phyloP scores from a whole-genome alignment of 1,140 invertebrate genomes.

The Ceratina calcarata region DNA sequence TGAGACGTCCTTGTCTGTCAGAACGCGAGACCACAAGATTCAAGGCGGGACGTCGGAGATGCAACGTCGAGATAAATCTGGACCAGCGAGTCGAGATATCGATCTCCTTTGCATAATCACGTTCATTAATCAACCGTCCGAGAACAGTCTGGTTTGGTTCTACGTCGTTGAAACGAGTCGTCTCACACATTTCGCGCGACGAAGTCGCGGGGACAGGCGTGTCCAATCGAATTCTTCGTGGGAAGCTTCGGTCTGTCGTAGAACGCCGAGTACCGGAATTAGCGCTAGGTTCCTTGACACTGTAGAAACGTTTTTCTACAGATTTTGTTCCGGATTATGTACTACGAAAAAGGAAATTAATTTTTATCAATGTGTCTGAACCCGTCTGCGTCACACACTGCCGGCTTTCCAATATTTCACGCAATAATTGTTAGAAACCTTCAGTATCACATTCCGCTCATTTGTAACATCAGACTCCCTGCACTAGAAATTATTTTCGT shows the following conservation, averaged over 20 bases:
- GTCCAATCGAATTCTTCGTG: slow-evolving; percentile 74
- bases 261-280: slow-evolving; percentile 26
- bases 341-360: too few species aligned
- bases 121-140: slow-evolving; percentile 48
- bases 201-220: slow-evolving; percentile 56
- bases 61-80: neutral
- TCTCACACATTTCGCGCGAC: neutral
- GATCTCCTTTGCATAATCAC: slow-evolving; percentile 57
- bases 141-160: slow-evolving; percentile 13
- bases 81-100: slow-evolving; percentile 25
- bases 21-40: neutral
- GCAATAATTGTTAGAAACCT: neutral
- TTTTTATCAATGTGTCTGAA: too few species aligned
- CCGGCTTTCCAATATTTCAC: neutral
- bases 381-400: too few species aligned
- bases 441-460: too few species aligned
- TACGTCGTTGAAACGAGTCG: slow-evolving; percentile 13
- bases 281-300: slow-evolving; percentile 36
- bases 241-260: slow-evolving; percentile 56
- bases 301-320: neutral
- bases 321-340: too few species aligned
- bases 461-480: neutral
- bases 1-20: neutral
- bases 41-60: neutral
- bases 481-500: neutral